Evolutionary conservation across 2,113 vertebrate species (phyloP).

Genomic region (Chinchilla lanigera): DNA sequence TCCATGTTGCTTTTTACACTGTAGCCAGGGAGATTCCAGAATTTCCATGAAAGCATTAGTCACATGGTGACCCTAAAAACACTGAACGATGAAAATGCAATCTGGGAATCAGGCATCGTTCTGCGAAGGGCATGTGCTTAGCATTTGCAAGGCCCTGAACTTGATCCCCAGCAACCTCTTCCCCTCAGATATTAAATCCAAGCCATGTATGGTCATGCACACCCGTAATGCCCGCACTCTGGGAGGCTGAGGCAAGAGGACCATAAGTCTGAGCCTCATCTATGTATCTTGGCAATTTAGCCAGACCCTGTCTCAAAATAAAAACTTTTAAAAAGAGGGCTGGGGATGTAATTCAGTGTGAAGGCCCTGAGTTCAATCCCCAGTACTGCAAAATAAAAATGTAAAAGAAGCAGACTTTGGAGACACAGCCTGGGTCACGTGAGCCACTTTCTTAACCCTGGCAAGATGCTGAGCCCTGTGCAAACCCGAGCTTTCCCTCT

Average conservation of each 20-base stretch:
- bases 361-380: neutral
- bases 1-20: neutral
- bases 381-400: neutral
- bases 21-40: neutral
- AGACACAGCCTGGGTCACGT: neutral
- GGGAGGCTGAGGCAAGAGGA: neutral
- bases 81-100: neutral
- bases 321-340: neutral
- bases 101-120: neutral
- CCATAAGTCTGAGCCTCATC: neutral
- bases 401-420: neutral
- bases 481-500: neutral
- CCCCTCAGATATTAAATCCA: neutral
- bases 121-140: neutral
- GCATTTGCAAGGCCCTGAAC: neutral
- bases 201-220: neutral
- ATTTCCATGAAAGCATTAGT: neutral
- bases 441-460: neutral
- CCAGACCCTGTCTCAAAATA: neutral
- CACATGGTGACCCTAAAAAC: neutral
- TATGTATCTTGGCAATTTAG: neutral
- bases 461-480: neutral
- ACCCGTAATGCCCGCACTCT: neutral
- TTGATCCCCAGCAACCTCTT: neutral
- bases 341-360: neutral